These are phyloP conservation scores for Acrocephalus arundinaceus DNA, from an alignment of 2,113 vertebrate genomes.

Conservation along the genomic window DNA sequence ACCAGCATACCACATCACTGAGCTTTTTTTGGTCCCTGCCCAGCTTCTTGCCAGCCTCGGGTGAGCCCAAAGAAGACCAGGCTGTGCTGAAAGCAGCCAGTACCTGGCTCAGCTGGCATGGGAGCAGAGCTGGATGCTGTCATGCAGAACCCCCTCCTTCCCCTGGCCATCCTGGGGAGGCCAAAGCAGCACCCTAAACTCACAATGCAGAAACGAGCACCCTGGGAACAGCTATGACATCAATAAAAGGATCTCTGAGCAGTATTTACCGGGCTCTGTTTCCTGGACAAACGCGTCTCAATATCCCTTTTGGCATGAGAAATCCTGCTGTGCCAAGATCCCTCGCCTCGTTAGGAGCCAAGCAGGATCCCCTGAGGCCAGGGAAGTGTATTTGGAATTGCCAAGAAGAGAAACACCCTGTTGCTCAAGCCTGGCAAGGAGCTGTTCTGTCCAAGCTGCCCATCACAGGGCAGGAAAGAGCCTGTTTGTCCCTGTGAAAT, in stretches of 20 bases:
- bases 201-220: fast-evolving
- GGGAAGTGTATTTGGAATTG: neutral
- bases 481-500: neutral
- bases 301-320: neutral
- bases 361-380: neutral
- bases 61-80: neutral
- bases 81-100: neutral
- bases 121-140: neutral
- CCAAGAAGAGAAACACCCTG: neutral
- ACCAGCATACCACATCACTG: neutral
- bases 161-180: neutral
- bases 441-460: neutral
- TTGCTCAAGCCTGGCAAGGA: neutral
- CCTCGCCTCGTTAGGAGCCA: neutral
- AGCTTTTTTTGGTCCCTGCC: neutral
- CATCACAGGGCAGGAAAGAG: neutral
- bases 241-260: neutral
- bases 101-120: neutral
- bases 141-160: fast-evolving
- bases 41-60: neutral
- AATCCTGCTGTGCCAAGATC: neutral
- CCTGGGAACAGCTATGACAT: neutral
- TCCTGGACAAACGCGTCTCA: neutral
- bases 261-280: neutral
- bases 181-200: neutral